Percentiles rank a stretch among this genome's conserved stretches.
Evolutionary conservation across 2,797 vertebrate genomes (phyloP).

Genomic region (Platalea minor): DNA sequence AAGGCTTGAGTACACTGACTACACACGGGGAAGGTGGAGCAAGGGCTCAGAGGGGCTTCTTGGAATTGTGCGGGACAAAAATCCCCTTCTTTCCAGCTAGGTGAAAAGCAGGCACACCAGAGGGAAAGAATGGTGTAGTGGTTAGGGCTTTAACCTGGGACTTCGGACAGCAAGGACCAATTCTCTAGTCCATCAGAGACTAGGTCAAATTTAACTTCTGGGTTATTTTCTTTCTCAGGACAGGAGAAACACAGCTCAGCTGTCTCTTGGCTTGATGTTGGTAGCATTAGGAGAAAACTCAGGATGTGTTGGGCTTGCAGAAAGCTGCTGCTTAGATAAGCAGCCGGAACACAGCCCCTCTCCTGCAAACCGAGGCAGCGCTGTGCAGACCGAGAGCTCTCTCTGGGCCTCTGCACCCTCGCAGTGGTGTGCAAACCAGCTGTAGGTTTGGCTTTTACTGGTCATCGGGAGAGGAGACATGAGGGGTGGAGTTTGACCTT

Average conservation of each 20-base stretch:
- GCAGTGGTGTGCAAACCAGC: neutral
- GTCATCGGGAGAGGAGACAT: neutral
- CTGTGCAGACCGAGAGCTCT: neutral
- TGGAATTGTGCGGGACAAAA: constrained; percentile 37
- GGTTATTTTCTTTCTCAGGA: neutral
- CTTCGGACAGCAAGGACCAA: neutral
- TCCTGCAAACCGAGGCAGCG: neutral
- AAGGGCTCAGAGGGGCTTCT: constrained; percentile 3
- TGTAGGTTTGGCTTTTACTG: neutral
- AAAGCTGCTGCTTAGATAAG: neutral
- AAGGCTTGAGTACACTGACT: constrained; percentile 36
- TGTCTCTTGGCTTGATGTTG: neutral
- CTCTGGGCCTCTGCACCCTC: neutral
- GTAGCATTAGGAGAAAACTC: neutral
- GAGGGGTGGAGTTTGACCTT: neutral
- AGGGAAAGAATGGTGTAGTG: neutral
- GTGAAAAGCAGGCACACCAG: neutral
- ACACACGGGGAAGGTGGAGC: neutral
- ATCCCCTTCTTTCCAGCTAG: constrained; percentile 24
- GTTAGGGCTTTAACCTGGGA: neutral
- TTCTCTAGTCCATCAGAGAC: neutral
- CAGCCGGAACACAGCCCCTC: neutral
- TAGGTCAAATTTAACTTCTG: neutral
- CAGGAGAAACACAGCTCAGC: neutral
- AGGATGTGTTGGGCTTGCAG: accelerated